phyloP scores from a whole-genome alignment of 1,140 invertebrate species.

The Oryctes rhinoceros region DNA sequence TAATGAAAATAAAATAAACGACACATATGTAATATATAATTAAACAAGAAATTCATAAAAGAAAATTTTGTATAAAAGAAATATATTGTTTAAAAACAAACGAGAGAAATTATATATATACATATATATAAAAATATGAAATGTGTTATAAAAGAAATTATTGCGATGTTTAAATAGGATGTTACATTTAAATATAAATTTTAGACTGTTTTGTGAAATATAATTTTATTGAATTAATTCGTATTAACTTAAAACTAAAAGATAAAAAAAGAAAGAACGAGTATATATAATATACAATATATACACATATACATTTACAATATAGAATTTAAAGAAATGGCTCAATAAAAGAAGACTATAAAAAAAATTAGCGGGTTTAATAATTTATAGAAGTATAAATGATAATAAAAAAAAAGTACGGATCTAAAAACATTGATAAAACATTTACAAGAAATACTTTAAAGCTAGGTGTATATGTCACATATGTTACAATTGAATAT shows the following conservation, averaged over 20 bases:
- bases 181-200: slow-evolving; percentile 42
- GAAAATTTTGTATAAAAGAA: slow-evolving; percentile 16
- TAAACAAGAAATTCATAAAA: slow-evolving; percentile 42
- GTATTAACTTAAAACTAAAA: not conserved
- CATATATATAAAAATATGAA: not conserved
- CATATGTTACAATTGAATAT: slow-evolving; percentile 46
- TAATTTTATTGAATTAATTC: not conserved
- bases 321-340: slow-evolving; percentile 46
- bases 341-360: slow-evolving; percentile 51
- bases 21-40: slow-evolving; percentile 39
- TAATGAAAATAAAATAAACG: slow-evolving; percentile 41
- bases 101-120: slow-evolving; percentile 41
- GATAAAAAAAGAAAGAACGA: slow-evolving; percentile 18
- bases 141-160: slow-evolving; percentile 39
- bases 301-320: slow-evolving; percentile 37
- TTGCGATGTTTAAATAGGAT: slow-evolving; percentile 39
- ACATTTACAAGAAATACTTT: slow-evolving; percentile 45
- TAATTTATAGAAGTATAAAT: slow-evolving; percentile 44
- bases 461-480: slow-evolving; percentile 41
- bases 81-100: slow-evolving; percentile 40
- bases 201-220: slow-evolving; percentile 21
- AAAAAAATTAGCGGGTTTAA: slow-evolving; percentile 48
- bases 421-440: slow-evolving; percentile 42
- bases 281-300: slow-evolving; percentile 44
- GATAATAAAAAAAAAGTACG: slow-evolving; percentile 42